Base-by-base conservation (phyloP, 2,888 invertebrate genomes). In the Lamproptera curius region DNA sequence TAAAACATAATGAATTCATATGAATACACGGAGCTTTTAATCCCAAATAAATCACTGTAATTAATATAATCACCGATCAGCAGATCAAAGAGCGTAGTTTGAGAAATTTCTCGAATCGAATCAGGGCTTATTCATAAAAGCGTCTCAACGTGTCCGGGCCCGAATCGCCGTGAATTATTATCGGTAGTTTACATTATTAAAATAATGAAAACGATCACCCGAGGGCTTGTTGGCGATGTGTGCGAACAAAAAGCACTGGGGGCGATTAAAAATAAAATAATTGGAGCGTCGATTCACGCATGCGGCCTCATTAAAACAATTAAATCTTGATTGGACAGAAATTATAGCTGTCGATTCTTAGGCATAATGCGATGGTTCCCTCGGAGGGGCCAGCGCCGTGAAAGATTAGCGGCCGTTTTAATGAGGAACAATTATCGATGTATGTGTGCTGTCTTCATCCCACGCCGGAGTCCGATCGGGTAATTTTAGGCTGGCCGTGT, bases 251-350 rank as follows among this genome's bases (percentile, higher is more conserved):
- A 85, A 85, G 80, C 85, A 76, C 87, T 87, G 76, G 77, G 65
- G 87, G 86, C 87, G 85, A 87, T 87, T 87, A 87, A 87, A 87
- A 87, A 87, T 87, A 87, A 31, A 87, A 85, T 87, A 87, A 87
- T 87, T 87, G 87, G 82, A 72, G 81, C 83, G 85, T 73, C 85
- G 78, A 85, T 87, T 87, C 87, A 87, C 87, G 87, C 87, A 87
- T 86, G 86, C 71, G 73, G 83, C 69, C 86, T 87, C 87, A 87
- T 87, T 87, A 87, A 87, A 87, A 87, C 87, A 87, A 87, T 87
- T 87, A 87, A 87, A 87, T 87, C 87, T 87, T 87, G 87, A 87
- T 87, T 87, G 87, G 86, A 87, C 87, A 81, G 75, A 87, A 87
- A 87, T 87, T 87, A 87, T 87, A 87, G 86, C 86, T 87, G 87